Percentiles rank a stretch among this genome's conserved stretches.
Conservation (phyloP, 2,113 vertebrate genomes). For the Halcyon senegalensis region DNA sequence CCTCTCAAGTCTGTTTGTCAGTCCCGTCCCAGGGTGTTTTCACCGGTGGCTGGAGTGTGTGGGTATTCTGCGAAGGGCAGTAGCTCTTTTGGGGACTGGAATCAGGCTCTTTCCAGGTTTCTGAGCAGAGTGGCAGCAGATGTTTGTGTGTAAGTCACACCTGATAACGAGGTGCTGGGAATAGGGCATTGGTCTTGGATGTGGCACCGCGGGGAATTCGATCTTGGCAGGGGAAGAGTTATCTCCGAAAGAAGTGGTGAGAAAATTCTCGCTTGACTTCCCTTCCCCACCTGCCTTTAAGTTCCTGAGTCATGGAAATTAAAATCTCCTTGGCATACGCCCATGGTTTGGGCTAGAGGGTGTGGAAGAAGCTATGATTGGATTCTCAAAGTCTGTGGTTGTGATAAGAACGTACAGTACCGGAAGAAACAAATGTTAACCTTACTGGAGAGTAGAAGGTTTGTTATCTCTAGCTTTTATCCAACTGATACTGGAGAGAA, state of each 20-base stretch:
- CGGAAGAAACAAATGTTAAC: slow-evolving; percentile 71
- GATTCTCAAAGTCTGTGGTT: slow-evolving; percentile 67
- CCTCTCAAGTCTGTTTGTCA: not conserved
- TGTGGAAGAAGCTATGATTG: slow-evolving; percentile 65
- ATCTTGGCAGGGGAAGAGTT: slow-evolving; percentile 39
- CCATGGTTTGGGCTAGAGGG: slow-evolving; percentile 59
- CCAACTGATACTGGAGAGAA: slow-evolving; percentile 56
- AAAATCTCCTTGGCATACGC: slow-evolving; percentile 66
- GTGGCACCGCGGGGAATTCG: not conserved
- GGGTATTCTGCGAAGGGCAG: not conserved
- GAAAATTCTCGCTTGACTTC: slow-evolving; percentile 62
- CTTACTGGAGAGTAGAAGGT: slow-evolving; percentile 67
- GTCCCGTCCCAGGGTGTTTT: not conserved
- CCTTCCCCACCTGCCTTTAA: slow-evolving; percentile 58
- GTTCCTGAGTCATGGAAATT: slow-evolving; percentile 70
- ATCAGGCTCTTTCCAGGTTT: not conserved
- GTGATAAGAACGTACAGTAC: slow-evolving; percentile 64
- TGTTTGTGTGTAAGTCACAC: not conserved
- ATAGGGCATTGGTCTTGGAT: not conserved
- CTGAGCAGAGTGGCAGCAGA: not conserved
- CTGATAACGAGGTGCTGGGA: slow-evolving; percentile 12
- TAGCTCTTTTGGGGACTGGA: not conserved
- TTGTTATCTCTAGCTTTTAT: slow-evolving; percentile 67
- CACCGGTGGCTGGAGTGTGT: not conserved
- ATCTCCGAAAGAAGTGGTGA: slow-evolving; percentile 32